Evolutionary conservation across 2,113 vertebrate species (phyloP).

Genomic region (Albula goreensis): DNA sequence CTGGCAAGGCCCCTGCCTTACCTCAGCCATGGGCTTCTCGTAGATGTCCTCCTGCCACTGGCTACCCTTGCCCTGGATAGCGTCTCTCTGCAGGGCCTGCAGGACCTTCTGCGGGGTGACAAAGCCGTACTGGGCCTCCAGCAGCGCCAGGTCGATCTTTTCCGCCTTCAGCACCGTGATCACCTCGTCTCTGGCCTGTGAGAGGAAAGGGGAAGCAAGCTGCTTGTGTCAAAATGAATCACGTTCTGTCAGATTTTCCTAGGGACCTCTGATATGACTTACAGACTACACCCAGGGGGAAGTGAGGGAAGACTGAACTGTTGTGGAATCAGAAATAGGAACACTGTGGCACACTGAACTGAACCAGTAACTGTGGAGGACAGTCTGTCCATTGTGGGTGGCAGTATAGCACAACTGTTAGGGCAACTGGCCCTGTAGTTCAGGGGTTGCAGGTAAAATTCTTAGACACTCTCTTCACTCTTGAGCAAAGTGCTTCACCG

Average conservation of each 20-base stretch:
- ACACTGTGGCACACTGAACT: no score
- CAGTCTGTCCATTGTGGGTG: no score
- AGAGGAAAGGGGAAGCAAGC: not conserved
- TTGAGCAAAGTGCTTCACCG: no score
- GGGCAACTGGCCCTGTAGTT: no score
- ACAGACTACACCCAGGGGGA: not conserved
- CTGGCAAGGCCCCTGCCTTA: conserved; percentile 51
- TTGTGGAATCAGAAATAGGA: no score
- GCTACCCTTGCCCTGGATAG: conserved; percentile 79
- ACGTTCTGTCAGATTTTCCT: conserved; percentile 15
- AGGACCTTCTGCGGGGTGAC: conserved; percentile 89
- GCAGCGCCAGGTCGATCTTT: conserved; percentile 88
- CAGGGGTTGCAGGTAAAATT: no score
- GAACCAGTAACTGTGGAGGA: no score
- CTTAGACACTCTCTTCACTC: no score
- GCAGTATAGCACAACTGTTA: no score
- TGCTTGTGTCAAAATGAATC: conserved; percentile 1
- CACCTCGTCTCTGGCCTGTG: conserved; percentile 93
- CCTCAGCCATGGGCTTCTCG: conserved; percentile 92
- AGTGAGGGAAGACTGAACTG: no score
- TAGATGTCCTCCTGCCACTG: conserved; percentile 87
- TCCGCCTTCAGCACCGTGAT: conserved; percentile 93
- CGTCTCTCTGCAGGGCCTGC: conserved; percentile 90
- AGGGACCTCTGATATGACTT: conserved; percentile 4
- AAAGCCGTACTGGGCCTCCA: conserved; percentile 94